Base-by-base conservation (phyloP, 2,797 vertebrate genomes). In the Smutsia temminckii region DNA sequence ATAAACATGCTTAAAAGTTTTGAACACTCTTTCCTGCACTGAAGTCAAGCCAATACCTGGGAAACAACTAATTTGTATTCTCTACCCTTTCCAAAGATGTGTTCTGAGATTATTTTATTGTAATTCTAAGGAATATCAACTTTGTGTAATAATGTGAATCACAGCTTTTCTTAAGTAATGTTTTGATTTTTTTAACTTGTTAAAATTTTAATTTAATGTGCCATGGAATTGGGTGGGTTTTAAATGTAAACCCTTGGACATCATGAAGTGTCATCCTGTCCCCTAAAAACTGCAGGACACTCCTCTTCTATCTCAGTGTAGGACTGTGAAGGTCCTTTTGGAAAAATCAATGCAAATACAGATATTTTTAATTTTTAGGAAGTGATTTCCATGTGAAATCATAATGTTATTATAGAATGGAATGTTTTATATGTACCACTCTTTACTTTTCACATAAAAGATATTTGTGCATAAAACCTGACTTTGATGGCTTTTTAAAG, bases 381-480 rank as follows among this genome's bases (percentile, higher is more conserved):
- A 49, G 21, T 9, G 9, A 51, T 51, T 21, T 40, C 8, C 29
- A 8, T 51, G 61, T 71, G 42, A 80, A 97, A 88, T 8, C n/a
- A 72, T 78, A 74, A 72, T 63, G 53, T 59, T 89, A 80, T 78
- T 71, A 34, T 49, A 53, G 14, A 85, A 72, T 42, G 61, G 27
- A 32, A 27, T 78, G 49, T 85, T 91, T 68, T 51, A 13, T 78
- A 55, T 64, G 61, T 55, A 53, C 37, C 5, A 75, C 25, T 51
- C 25, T n/a, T 51, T n/a, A 61, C 40, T 71, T 84, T 91, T 74
- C 40, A 77, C 42, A 81, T 81, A 88, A 88, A 94, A 57, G 59
- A 63, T 91, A 72, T 83, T 97, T 97, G 94, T 94, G 17, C 12
- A 66, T 83, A 69, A 94, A 87, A 57, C 14, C 17, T 66, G 40